Conservation (phyloP, 1,140 invertebrate genomes). For the Frieseomelitta varia region DNA sequence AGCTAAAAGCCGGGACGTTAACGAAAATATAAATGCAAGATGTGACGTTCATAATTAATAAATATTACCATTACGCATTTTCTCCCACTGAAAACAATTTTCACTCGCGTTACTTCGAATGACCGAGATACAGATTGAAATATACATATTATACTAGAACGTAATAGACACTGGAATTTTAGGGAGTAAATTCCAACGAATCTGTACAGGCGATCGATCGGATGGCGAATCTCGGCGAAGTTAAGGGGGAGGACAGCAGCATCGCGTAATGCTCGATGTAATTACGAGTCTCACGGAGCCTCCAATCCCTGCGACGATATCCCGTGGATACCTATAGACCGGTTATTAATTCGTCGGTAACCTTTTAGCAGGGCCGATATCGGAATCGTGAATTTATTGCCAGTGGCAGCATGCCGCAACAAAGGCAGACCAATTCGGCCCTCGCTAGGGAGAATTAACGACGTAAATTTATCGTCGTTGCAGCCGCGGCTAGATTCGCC, state of each 20-base stretch:
- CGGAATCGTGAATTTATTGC: constrained; percentile 51
- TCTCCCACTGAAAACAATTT: neutral
- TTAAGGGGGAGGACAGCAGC: constrained; percentile 3
- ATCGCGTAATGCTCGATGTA: constrained; percentile 11
- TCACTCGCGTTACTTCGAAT: neutral
- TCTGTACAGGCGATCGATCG: neutral
- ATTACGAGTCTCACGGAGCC: constrained; percentile 21
- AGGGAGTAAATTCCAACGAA: neutral
- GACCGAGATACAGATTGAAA: neutral
- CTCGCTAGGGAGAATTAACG: constrained; percentile 44
- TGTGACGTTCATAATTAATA: neutral
- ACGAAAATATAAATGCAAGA: neutral
- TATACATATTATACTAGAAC: neutral
- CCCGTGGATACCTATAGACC: constrained; percentile 6
- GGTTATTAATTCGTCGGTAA: constrained; percentile 51
- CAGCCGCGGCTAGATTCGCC: neutral
- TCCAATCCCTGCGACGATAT: neutral
- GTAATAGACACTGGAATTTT: neutral
- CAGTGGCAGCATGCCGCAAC: neutral
- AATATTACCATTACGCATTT: neutral
- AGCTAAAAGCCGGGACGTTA: too few species aligned
- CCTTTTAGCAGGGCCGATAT: constrained; percentile 42
- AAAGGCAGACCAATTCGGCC: constrained; percentile 40
- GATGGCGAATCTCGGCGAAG: constrained; percentile 5
- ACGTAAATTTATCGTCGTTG: constrained; percentile 40